Percentiles rank a stretch among this genome's conserved stretches.
Conservation (phyloP, 2,113 vertebrate genomes). For the Chaenogobius annularis region DNA sequence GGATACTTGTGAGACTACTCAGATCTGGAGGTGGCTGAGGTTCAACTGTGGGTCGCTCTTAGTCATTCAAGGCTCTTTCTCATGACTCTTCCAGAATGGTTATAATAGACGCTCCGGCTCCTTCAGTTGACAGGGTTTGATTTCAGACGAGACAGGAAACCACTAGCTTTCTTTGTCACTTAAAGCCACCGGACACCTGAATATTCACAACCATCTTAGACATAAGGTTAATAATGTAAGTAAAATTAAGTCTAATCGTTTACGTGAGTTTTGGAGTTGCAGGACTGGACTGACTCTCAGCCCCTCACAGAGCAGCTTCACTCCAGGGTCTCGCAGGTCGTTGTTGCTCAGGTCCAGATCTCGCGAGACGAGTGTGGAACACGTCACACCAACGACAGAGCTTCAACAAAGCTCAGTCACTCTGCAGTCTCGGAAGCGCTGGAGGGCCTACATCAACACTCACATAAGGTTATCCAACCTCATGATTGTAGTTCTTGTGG, state of each 20-base stretch:
- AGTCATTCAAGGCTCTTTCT: neutral
- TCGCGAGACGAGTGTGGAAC: constrained; percentile 12
- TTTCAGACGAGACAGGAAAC: constrained; percentile 10
- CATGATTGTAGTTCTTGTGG: too few relatives aligned
- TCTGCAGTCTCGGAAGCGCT: constrained; percentile 61
- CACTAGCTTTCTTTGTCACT: constrained; percentile 47
- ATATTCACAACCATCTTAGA: neutral
- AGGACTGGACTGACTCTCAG: constrained; percentile 45
- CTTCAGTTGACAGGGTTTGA: constrained; percentile 35
- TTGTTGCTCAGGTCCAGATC: constrained; percentile 65
- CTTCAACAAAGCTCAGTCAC: constrained; percentile 45
- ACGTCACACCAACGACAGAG: constrained; percentile 40
- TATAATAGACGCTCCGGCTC: constrained; percentile 65
- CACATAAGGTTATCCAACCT: too few relatives aligned
- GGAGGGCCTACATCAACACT: neutral
- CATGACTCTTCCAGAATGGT: constrained; percentile 40
- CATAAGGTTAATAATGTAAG: too few relatives aligned
- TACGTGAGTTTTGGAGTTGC: constrained; percentile 56
- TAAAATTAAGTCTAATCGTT: neutral
- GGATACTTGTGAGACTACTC: constrained; percentile 14
- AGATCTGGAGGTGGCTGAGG: neutral
- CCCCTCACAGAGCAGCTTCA: constrained; percentile 39
- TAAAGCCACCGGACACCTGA: constrained; percentile 61
- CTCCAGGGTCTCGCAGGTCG: constrained; percentile 47
- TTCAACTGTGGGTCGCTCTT: neutral